Evolutionary conservation across 2,888 invertebrate species (phyloP).

Genomic region (Ichneumon xanthorius): DNA sequence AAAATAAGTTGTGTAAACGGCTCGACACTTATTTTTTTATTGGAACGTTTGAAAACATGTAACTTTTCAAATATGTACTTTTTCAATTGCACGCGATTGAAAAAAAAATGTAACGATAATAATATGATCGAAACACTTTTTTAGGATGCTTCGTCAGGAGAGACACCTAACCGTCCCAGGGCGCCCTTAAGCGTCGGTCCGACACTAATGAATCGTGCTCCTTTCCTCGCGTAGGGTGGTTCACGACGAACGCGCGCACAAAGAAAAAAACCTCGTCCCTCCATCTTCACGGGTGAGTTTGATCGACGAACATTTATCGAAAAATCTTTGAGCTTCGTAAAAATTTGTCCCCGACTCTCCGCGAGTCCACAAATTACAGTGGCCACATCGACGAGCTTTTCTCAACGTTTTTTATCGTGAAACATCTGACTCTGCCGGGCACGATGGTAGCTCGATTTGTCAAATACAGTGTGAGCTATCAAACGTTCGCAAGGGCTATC

Average conservation of each 20-base stretch:
- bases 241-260: neutral
- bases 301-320: neutral
- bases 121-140: neutral
- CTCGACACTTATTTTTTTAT: too few species aligned
- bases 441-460: constrained; percentile 49
- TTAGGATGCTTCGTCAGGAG: neutral
- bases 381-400: constrained; percentile 10
- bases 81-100: too few species aligned
- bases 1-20: neutral
- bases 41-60: too few species aligned
- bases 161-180: neutral
- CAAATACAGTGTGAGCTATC: constrained; percentile 55
- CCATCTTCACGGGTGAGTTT: neutral
- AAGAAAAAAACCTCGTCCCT: neutral
- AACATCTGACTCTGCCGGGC: constrained; percentile 24
- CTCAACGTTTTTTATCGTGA: constrained; percentile 10
- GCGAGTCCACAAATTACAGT: constrained; percentile 47
- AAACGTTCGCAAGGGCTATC: constrained; percentile 24
- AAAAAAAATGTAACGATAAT: neutral
- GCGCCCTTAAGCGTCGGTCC: neutral
- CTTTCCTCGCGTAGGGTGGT: neutral
- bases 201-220: neutral
- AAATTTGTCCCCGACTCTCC: constrained; percentile 55
- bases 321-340: constrained; percentile 29
- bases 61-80: too few species aligned